A percentile compares a stretch with the other conserved stretches of the same genome.
These are phyloP conservation scores for Chaenocephalus aceratus DNA, from an alignment of 2,113 vertebrate species.

Conservation along the genomic window DNA sequence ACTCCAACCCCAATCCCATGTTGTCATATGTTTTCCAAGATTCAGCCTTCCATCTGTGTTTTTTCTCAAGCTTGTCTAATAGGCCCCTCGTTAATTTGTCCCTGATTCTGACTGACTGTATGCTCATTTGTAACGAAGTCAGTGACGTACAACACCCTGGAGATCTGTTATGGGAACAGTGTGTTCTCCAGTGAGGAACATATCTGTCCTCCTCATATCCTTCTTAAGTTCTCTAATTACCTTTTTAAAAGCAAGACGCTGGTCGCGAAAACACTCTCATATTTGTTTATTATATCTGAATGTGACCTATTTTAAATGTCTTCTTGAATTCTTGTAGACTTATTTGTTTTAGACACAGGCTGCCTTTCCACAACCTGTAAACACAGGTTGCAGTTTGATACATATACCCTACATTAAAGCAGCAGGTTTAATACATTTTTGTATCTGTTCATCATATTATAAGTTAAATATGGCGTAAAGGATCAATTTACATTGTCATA, in stretches of 20 bases:
- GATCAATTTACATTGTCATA: neutral
- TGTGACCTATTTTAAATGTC: neutral
- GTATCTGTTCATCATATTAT: conserved; percentile 5
- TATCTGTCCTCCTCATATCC: conserved; percentile 15
- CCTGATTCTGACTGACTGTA: conserved; percentile 11
- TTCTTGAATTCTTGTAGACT: neutral
- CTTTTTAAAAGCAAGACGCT: conserved; percentile 9
- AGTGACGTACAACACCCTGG: conserved; percentile 26
- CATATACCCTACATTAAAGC: neutral
- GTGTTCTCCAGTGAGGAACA: conserved; percentile 34
- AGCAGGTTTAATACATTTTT: neutral
- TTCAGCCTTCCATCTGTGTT: conserved; percentile 14
- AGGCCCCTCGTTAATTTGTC: conserved; percentile 25
- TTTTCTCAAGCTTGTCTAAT: conserved; percentile 20
- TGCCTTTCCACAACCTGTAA: conserved; percentile 22
- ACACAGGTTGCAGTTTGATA: conserved; percentile 25
- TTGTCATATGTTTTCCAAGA: conserved; percentile 23
- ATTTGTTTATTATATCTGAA: conserved; percentile 21
- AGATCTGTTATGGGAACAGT: conserved; percentile 64
- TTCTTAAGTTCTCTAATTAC: conserved; percentile 47
- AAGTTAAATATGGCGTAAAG: neutral
- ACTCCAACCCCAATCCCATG: neutral
- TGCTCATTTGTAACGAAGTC: conserved; percentile 50
- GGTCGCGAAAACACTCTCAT: conserved; percentile 8
- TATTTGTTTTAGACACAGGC: conserved; percentile 12